Percentiles rank a stretch among this genome's conserved stretches.
phyloP scores from a whole-genome alignment of 2,113 vertebrate species.

The Gasterosteus nipponicus region DNA sequence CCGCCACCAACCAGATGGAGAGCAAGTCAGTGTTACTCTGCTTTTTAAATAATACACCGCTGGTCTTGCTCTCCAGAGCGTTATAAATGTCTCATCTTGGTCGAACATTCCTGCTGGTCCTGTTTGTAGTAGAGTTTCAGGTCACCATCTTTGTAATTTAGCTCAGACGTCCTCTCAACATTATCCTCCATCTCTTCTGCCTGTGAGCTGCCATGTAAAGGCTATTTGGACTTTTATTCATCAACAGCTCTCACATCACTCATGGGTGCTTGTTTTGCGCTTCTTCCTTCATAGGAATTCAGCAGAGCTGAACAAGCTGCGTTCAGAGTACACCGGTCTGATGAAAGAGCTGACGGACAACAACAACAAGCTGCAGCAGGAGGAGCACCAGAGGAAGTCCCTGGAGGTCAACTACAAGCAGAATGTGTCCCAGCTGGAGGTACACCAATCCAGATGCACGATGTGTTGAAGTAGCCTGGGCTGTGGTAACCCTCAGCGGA shows the following conservation, averaged over 20 bases:
- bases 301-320: constrained; percentile 92
- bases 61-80: neutral
- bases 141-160: constrained; percentile 5
- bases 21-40: constrained; percentile 88
- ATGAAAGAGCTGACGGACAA: constrained; percentile 92
- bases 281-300: constrained; percentile 85
- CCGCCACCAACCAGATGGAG: constrained; percentile 96
- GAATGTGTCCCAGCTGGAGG: constrained; percentile 84
- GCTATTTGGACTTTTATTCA: constrained; percentile 8
- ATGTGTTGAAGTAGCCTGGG: constrained; percentile 52
- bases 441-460: constrained; percentile 63
- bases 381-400: constrained; percentile 94
- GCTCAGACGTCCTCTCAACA: neutral
- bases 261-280: neutral
- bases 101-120: neutral
- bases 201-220: constrained; percentile 2
- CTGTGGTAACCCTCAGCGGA: constrained; percentile 34
- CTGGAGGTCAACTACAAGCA: constrained; percentile 92
- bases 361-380: constrained; percentile 91
- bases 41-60: neutral
- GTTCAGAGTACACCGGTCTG: constrained; percentile 89
- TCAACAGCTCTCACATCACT: constrained; percentile 7
- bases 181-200: neutral
- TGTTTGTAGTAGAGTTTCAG: constrained; percentile 13
- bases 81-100: neutral